phyloP scores from a whole-genome alignment of 2,113 vertebrate species.

The Alectura lathami region DNA sequence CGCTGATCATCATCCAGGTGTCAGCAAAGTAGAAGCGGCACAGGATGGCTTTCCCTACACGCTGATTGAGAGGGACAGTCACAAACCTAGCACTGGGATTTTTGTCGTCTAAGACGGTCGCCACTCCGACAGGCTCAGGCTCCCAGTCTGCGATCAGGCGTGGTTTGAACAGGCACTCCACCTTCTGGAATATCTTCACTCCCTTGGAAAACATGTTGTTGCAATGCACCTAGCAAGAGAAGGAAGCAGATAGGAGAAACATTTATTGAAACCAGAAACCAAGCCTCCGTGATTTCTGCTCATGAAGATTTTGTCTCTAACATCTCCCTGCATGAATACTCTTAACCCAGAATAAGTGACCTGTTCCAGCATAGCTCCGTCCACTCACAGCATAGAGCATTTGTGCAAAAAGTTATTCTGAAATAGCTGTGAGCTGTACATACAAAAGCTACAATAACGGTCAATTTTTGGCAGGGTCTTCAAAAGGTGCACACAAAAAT shows the following conservation, averaged over 20 bases:
- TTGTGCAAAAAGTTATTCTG: neutral
- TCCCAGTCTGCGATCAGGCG: constrained; percentile 82
- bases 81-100: constrained; percentile 91
- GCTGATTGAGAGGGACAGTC: constrained; percentile 82
- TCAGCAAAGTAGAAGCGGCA: constrained; percentile 89
- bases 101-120: constrained; percentile 86
- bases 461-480: neutral
- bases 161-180: constrained; percentile 86
- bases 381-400: neutral
- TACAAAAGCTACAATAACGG: neutral
- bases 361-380: neutral
- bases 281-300: neutral
- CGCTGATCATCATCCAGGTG: constrained; percentile 93
- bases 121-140: constrained; percentile 76
- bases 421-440: neutral
- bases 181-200: constrained; percentile 89
- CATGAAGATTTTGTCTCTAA: neutral
- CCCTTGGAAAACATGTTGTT: constrained; percentile 92
- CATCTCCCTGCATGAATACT: neutral
- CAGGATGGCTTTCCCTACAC: constrained; percentile 79
- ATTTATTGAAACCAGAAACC: neutral
- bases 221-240: constrained; percentile 83
- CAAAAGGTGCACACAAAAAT: neutral
- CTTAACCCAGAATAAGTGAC: neutral
- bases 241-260: neutral